Evolutionary conservation across 2,797 vertebrate species (phyloP).

Genomic region (Urocyon cinereoargenteus): DNA sequence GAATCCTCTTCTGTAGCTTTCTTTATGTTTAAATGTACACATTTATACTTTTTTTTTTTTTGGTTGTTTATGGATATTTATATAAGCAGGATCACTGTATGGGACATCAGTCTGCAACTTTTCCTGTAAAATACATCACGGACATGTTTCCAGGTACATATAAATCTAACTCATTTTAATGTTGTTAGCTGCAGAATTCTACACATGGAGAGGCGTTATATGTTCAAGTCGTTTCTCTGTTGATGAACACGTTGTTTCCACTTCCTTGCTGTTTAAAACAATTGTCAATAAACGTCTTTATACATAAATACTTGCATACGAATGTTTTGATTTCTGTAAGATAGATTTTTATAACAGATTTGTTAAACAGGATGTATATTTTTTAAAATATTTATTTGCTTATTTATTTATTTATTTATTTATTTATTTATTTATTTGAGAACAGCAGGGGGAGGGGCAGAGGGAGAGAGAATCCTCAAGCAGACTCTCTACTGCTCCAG

Average conservation of each 20-base stretch:
- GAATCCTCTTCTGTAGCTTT: neutral
- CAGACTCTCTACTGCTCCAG: neutral
- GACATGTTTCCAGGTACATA: neutral
- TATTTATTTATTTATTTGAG: neutral
- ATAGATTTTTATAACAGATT: neutral
- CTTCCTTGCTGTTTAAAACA: neutral
- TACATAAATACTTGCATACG: neutral
- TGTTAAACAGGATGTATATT: neutral
- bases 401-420: too few species aligned
- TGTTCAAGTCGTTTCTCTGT: neutral
- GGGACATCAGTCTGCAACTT: neutral
- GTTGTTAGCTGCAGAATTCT: neutral
- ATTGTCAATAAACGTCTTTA: neutral
- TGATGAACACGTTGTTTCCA: neutral
- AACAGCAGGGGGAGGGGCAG: neutral
- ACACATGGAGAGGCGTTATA: neutral
- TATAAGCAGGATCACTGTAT: neutral
- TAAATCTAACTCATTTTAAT: neutral
- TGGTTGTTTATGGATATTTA: neutral
- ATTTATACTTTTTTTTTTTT: neutral
- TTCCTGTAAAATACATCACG: neutral
- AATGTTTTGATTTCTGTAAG: neutral
- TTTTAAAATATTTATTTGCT: neutral
- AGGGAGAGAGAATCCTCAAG: neutral
- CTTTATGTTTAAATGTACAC: neutral